Percentiles rank a stretch among this genome's conserved stretches.
phyloP scores from a whole-genome alignment of 30 jellyfish, hydroid and myxozoan species.

The Phacellophora camtschatica region DNA sequence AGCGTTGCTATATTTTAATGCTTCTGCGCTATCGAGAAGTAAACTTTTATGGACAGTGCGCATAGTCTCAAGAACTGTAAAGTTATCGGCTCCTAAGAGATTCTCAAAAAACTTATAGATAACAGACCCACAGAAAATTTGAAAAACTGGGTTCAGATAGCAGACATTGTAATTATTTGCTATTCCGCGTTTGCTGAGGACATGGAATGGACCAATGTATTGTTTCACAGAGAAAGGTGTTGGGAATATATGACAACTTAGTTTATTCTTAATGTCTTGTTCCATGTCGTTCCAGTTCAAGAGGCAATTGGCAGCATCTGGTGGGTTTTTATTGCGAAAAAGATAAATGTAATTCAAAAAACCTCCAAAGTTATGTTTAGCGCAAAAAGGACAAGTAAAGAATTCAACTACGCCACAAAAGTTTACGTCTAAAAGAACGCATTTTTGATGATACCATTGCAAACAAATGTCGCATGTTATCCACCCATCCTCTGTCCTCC shows the following conservation, averaged over 20 bases:
- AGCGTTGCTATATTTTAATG: neutral
- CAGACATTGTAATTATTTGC: neutral
- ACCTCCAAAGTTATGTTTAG: neutral
- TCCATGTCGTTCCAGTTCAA: neutral
- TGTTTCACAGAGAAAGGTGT: neutral
- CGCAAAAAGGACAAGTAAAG: neutral
- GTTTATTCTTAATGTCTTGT: neutral
- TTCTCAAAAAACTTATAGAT: neutral
- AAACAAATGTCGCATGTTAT: neutral
- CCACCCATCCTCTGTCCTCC: neutral
- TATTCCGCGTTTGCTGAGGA: neutral
- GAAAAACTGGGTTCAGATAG: neutral
- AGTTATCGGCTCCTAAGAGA: neutral
- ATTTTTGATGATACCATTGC: conserved; percentile 25
- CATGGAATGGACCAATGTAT: neutral
- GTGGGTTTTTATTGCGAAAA: neutral
- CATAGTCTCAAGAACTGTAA: neutral
- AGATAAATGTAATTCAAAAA: neutral
- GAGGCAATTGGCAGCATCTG: neutral
- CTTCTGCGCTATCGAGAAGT: neutral
- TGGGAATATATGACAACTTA: neutral
- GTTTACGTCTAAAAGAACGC: neutral
- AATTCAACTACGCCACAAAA: neutral
- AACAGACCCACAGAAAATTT: neutral
- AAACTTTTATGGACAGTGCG: neutral